Evolutionary conservation across 2,888 invertebrate genomes (phyloP), one percentile per base, ranked within the genome.

Genomic region (Hydriomena furcata): DNA sequence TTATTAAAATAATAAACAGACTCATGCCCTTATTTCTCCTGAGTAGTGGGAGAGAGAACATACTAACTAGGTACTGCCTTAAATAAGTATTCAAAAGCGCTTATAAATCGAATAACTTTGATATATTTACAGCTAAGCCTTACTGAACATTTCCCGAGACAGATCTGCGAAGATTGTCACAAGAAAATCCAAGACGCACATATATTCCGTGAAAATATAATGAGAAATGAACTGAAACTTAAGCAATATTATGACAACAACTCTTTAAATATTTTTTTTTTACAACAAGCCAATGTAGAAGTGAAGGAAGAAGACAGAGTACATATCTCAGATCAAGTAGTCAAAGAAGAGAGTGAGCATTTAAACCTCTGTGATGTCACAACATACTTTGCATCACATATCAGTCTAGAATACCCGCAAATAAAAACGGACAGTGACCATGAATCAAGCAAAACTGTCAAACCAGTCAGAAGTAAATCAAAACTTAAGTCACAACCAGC

Each of bases 71-170:
- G n/a, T n/a, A n/a, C n/a, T n/a, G n/a, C n/a, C n/a, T n/a, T n/a
- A n/a, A 23, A 23, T 23, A 23, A 23, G 23, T 23, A 23, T n/a
- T n/a, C n/a, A n/a, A n/a, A n/a, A n/a, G n/a, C n/a, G n/a, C n/a
- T n/a, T n/a, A n/a, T n/a, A n/a, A n/a, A n/a, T n/a, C n/a, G n/a
- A n/a, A n/a, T n/a, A n/a, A n/a, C n/a, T n/a, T 20, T 5, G 4
- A 5, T 17, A n/a, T 52, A 54, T 52, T 75, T 73, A 42, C 73
- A 84, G 83, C 64, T 82, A 36, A 10, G 49, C 11, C n/a, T 65
- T 4, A 57, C 62, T 1, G 38, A 72, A 20, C 40, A 23, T 1
- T 61, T 82, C 0, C 84, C 84, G 1, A 69, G 58, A n/a, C 58
- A 63, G 8, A 52, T 79, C 12, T 84, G 84, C 37, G 38, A 55